Evolutionary conservation across 2,113 vertebrate genomes (phyloP), one percentile per base, ranked within the genome.

Genomic region (Sylvilagus bachmani): DNA sequence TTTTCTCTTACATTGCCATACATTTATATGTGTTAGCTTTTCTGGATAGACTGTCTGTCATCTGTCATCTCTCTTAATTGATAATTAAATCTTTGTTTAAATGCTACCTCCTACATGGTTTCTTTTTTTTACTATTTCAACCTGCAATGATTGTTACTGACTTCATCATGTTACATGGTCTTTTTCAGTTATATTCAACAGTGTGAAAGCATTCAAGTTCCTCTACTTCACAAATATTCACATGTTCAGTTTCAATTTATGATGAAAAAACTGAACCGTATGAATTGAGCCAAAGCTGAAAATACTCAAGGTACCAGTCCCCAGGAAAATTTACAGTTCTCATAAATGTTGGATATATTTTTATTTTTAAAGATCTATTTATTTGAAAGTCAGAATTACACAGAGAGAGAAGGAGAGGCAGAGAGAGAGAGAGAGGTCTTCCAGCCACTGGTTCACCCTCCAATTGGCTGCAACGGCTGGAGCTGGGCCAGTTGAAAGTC

Each of bases 111-210:
- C 19, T 38, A 71, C 11, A 1, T 78, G 70, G 83, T 79, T 73
- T 69, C 6, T 77, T n/a, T 69, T 81, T 61, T 88, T 64, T 12
- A 25, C 55, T 93, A 89, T 86, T 94, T 78, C 22, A 69, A 31
- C 25, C 25, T 49, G 19, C 29, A n/a, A 49, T 87, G 71, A 55
- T 61, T 79, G 58, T 66, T 31, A 17, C 49, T 38, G 11, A 8
- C 53, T 36, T 71, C 53, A n/a, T 77, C 74, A 64, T 27, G 24
- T 7, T 61, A 44, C 64, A 21, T n/a, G 38, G 29, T 33, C 21
- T 44, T 66, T 55, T 82, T 51, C 75, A 89, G 25, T 49, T 53
- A 14, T 29, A 11, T n/a, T 73, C n/a, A 29, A 17, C 36, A 62
- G 6, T 29, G 29, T 55, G 16, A 51, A 70, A 6, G 38, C 25